These are phyloP conservation scores for Coelopa pilipes DNA, from an alignment of 2,888 invertebrate species.

Conservation along the genomic window DNA sequence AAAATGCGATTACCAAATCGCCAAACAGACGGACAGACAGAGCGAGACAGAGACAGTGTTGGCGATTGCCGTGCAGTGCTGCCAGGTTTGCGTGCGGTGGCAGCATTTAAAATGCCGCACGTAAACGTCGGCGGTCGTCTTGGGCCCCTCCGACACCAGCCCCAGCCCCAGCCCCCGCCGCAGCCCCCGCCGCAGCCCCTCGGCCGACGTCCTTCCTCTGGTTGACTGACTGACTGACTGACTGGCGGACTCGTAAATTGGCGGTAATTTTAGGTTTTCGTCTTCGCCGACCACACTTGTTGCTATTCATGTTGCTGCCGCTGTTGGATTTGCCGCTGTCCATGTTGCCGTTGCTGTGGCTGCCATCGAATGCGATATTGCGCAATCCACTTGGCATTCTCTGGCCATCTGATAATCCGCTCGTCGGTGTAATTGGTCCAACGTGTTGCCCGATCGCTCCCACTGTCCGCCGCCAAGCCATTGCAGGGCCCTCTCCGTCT, in stretches of 20 bases:
- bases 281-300: constrained; percentile 41
- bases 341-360: constrained; percentile 21
- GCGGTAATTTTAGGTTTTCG: constrained; percentile 56
- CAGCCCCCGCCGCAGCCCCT: too few relatives aligned
- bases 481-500: too few relatives aligned
- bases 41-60: background rate
- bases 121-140: constrained; percentile 7
- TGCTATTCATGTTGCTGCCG: constrained; percentile 16
- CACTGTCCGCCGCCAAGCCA: background rate
- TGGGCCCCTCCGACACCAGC: background rate
- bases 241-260: constrained; percentile 57
- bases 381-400: constrained; percentile 19
- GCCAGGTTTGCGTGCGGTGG: constrained; percentile 35
- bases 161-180: too few relatives aligned
- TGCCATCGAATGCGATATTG: constrained; percentile 27
- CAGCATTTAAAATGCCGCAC: constrained; percentile 33
- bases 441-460: constrained; percentile 18
- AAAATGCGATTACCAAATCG: background rate
- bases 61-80: background rate
- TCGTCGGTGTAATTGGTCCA: constrained; percentile 12
- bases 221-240: constrained; percentile 26
- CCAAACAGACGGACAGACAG: background rate
- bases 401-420: background rate
- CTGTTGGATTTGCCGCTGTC: constrained; percentile 1
- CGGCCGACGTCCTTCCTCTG: background rate